Base-by-base conservation (phyloP, 2,113 vertebrate genomes). In the Indri indri region DNA sequence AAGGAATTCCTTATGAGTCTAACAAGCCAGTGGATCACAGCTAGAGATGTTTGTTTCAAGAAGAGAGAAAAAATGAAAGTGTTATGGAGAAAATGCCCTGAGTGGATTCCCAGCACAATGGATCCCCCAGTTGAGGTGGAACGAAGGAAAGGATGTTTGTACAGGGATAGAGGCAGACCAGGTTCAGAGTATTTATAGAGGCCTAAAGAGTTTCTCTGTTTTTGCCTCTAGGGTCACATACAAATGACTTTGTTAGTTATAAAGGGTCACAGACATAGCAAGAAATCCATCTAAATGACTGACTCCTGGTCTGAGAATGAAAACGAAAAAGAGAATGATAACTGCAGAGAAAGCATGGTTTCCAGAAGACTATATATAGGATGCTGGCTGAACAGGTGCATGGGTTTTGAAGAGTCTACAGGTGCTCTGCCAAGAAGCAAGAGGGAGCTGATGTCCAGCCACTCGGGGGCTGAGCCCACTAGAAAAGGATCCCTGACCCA, bases 371-470 rank as follows among this genome's bases (percentile, higher is more conserved):
- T 2, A 30, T 0, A 10, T 2, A 30, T 0, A 10, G 37, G 17
- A 18, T 2, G 5, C 12, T 2, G 12, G 3, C 1, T 13, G 40
- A 8, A 8, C 0, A 25, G 37, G 0, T 59, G 10, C 10, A 8
- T 1, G 1, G 6, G 25, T 0, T 34, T 9, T 32, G 45, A 8
- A 30, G 22, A 34, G 22, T 2, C 23, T 18, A 3, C 1, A 23
- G 27, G 4, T 4, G 1, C 13, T 32, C 50, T 65, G 40, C 18
- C 23, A 22, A 25, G 16, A 59, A 68, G n/a, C 18, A 47, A 9
- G 5, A 68, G 8, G 20, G 8, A 42, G 22, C 18, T 9, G 10
- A 40, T 0, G 20, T 20, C 37, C 45, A 27, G 47, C 10, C 20
- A 2, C n/a, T 6, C 34, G 23, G 25, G 40, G 14, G 3, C 4